phyloP scores from a whole-genome alignment of 2,888 invertebrate genomes.

The Tiliacea citrago region DNA sequence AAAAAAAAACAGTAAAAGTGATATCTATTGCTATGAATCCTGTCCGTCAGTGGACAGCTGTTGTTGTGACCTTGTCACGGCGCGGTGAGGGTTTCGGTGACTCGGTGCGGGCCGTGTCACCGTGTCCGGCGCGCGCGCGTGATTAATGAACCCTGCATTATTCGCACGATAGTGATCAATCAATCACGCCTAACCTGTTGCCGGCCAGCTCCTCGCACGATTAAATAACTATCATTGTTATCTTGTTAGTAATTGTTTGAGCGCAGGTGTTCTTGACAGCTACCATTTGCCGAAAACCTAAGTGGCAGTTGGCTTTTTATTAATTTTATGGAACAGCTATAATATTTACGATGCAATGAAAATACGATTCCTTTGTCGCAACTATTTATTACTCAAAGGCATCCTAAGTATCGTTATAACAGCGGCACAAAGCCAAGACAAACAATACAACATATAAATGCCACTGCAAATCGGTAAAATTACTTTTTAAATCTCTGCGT shows the following conservation, averaged over 20 bases:
- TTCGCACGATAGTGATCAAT: conserved; percentile 74
- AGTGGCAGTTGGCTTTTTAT: conserved; percentile 26
- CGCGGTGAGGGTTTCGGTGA: conserved; percentile 42
- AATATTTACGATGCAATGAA: conserved; percentile 31
- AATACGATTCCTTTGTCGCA: conserved; percentile 18
- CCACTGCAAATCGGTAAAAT: conserved; percentile 32
- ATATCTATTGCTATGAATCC: conserved; percentile 1
- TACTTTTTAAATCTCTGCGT: conserved; percentile 46
- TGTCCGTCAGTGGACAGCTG: conserved; percentile 36
- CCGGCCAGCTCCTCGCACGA: conserved; percentile 51
- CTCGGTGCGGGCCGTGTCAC: conserved; percentile 38
- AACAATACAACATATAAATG: conserved; percentile 39
- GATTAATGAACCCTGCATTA: conserved; percentile 75
- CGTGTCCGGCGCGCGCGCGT: conserved; percentile 59
- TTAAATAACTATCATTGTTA: conserved; percentile 62
- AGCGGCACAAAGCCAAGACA: conserved; percentile 30
- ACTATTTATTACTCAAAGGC: conserved; percentile 35
- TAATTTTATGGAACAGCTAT: conserved; percentile 7
- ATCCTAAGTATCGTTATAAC: conserved; percentile 1
- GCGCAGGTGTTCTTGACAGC: conserved; percentile 45
- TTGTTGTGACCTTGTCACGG: conserved; percentile 58
- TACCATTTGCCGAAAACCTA: conserved; percentile 17
- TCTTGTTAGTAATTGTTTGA: conserved; percentile 56
- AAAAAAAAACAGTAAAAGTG: neutral
- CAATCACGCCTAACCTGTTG: conserved; percentile 76